Percentiles rank a stretch among this genome's conserved stretches.
Evolutionary conservation across 92 coral and sea anemone genomes (phyloP).

Genomic region (Zoanthus solanderi): DNA sequence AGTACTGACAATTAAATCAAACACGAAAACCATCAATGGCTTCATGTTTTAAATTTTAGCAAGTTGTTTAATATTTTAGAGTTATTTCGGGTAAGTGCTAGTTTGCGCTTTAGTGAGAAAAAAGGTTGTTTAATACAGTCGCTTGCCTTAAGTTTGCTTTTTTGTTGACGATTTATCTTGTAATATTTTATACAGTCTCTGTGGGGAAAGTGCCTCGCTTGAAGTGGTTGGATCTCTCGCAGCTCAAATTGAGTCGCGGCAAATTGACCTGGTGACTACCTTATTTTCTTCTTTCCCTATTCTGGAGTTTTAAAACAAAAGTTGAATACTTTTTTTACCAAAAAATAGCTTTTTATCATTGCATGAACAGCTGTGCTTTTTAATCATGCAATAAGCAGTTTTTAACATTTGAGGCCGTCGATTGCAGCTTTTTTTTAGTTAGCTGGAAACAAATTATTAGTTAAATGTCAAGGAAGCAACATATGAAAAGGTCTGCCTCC

Average conservation of each 20-base stretch:
- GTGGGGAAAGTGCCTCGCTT: conserved; percentile 3
- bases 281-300: not conserved
- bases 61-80: not conserved
- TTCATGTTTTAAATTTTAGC: not conserved
- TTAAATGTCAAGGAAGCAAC: conserved; percentile 20
- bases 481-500: conserved; percentile 3
- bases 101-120: not conserved
- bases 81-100: not conserved
- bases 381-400: conserved; percentile 6
- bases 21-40: not conserved
- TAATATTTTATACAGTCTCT: not conserved
- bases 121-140: too few relatives aligned
- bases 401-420: not conserved
- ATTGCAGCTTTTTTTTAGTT: not conserved
- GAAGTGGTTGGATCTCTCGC: not conserved
- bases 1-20: not conserved
- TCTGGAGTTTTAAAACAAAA: not conserved
- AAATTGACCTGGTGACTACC: not conserved
- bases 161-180: not conserved
- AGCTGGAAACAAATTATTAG: conserved; percentile 2
- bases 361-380: not conserved
- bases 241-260: not conserved
- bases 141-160: not conserved
- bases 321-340: not conserved
- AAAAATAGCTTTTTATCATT: not conserved